These are phyloP conservation scores for Drosophila chauvacae DNA, from an alignment of 1,140 invertebrate genomes.

Conservation along the genomic window DNA sequence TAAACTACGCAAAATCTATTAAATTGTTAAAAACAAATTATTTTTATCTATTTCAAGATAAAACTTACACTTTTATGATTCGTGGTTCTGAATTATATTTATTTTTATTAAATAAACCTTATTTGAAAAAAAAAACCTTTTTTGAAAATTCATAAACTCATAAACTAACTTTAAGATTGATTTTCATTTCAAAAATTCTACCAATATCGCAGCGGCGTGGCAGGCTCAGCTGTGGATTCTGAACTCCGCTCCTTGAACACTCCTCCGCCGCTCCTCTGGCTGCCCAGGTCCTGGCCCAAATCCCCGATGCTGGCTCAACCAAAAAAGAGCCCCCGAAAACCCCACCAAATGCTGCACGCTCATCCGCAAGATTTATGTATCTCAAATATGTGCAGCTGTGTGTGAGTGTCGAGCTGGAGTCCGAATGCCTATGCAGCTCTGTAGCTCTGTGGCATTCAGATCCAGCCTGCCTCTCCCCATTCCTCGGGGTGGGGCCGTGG, in stretches of 20 bases:
- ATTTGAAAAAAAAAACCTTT: background rate
- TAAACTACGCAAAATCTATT: too few species aligned
- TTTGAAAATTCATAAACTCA: background rate
- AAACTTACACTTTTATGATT: too few species aligned
- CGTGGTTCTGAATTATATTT: background rate
- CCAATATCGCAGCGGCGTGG: conserved; percentile 14
- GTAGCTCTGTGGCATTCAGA: conserved; percentile 24
- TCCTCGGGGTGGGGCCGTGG: conserved; percentile 10
- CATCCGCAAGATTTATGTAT: conserved; percentile 82
- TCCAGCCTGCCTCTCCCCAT: conserved; percentile 27
- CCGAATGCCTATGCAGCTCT: conserved; percentile 71
- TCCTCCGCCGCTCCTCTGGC: background rate
- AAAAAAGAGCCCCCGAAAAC: conserved; percentile 43
- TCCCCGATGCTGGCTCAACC: conserved; percentile 40
- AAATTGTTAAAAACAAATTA: too few species aligned
- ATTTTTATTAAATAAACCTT: background rate
- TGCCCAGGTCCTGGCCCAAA: conserved; percentile 21
- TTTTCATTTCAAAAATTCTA: conserved; percentile 1
- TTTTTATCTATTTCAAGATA: too few species aligned
- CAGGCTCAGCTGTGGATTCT: conserved; percentile 34
- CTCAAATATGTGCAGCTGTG: conserved; percentile 67
- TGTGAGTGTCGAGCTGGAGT: conserved; percentile 54
- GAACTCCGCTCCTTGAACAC: conserved; percentile 8
- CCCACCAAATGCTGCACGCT: conserved; percentile 66
- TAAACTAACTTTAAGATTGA: conserved; percentile 1